Conservation (phyloP, 2,888 invertebrate species). For the Punctoribates punctum region DNA sequence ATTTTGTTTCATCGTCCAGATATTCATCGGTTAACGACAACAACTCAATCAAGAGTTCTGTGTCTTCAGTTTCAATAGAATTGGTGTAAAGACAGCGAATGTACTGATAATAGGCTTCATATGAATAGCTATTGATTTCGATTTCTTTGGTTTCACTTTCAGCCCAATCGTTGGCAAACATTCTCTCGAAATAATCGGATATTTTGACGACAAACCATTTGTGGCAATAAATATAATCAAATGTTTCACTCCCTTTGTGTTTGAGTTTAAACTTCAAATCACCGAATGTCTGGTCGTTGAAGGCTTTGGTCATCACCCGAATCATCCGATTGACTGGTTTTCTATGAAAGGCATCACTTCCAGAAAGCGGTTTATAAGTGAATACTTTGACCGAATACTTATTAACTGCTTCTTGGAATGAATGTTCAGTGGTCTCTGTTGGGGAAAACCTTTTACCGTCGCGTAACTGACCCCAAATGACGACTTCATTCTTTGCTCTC, state of each 20-base stretch:
- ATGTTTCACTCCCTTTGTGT: neutral
- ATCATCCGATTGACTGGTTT: neutral
- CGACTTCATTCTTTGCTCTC: too few relatives aligned
- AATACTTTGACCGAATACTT: neutral
- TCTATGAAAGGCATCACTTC: neutral
- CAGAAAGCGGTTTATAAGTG: neutral
- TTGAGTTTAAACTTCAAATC: neutral
- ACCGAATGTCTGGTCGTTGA: neutral
- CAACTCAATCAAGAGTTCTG: neutral
- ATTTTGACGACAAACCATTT: neutral
- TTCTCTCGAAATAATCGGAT: neutral
- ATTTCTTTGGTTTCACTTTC: neutral
- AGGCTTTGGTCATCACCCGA: neutral
- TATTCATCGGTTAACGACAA: neutral
- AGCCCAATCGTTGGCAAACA: neutral
- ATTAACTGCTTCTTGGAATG: constrained; percentile 16
- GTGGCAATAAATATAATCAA: neutral
- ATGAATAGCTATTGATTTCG: neutral
- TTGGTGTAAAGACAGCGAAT: constrained; percentile 11
- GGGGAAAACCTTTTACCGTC: too few relatives aligned
- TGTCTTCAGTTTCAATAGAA: neutral
- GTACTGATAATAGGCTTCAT: neutral
- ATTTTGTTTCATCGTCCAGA: neutral
- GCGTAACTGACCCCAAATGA: too few relatives aligned
- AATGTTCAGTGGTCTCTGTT: neutral